phyloP scores from a whole-genome alignment of 92 coral and sea anemone genomes.

The Chrysogorgia sp. region DNA sequence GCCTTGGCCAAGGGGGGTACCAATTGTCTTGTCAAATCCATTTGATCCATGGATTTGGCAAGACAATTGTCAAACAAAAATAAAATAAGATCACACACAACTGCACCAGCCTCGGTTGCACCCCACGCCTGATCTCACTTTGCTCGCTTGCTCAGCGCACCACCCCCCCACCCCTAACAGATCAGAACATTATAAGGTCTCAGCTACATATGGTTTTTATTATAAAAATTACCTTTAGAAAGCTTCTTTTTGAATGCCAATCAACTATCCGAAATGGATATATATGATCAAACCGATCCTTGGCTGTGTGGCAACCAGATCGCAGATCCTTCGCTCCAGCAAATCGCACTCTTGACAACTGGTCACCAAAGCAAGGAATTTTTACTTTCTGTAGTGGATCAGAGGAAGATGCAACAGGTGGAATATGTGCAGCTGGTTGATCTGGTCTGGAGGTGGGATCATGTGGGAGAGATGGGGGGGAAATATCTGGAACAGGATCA shows the following conservation, averaged over 20 bases:
- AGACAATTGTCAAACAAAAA: too few species aligned
- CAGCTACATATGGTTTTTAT: too few species aligned
- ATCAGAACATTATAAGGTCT: too few species aligned
- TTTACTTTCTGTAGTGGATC: conserved; percentile 63
- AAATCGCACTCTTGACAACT: conserved; percentile 63
- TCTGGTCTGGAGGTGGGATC: conserved; percentile 56
- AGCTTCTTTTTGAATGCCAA: conserved; percentile 70
- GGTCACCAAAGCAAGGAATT: conserved; percentile 73
- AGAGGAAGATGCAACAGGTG: conserved; percentile 56
- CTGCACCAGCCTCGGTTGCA: too few species aligned
- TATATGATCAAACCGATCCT: conserved; percentile 65
- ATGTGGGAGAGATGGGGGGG: conserved; percentile 46
- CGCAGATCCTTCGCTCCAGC: conserved; percentile 67
- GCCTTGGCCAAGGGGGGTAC: too few species aligned
- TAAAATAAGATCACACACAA: too few species aligned
- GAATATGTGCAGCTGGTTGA: conserved; percentile 66
- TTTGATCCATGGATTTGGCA: too few species aligned
- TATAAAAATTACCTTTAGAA: conserved; percentile 67
- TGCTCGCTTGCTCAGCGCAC: too few species aligned
- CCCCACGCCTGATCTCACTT: too few species aligned
- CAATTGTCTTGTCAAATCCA: too few species aligned
- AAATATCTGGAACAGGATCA: conserved; percentile 41
- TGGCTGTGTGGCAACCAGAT: conserved; percentile 64
- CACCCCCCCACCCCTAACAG: too few species aligned
- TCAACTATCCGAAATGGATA: conserved; percentile 68